A percentile compares a stretch with the other conserved stretches of the same genome.
These are phyloP conservation scores for Adelosebastes latens DNA, from an alignment of 2,797 vertebrate genomes.

Conservation along the genomic window DNA sequence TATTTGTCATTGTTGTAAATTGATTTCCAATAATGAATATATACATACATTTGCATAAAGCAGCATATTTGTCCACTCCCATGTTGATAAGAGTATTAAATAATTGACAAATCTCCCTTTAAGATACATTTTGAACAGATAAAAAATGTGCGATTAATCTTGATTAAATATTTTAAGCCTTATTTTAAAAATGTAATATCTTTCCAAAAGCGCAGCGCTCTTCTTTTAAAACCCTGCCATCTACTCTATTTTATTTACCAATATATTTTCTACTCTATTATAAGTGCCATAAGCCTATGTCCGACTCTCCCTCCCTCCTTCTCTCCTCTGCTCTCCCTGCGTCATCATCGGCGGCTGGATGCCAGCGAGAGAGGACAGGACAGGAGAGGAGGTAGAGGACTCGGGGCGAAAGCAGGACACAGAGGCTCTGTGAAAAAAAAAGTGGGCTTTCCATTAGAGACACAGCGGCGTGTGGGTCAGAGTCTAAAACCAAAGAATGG, in stretches of 20 bases:
- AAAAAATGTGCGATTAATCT: too few relatives aligned
- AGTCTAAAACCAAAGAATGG: constrained; percentile 25
- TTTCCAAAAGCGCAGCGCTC: background rate
- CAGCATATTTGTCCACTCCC: rapidly evolving
- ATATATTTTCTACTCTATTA: constrained; percentile 4
- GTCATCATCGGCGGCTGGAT: constrained; percentile 67
- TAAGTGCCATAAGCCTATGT: constrained; percentile 20
- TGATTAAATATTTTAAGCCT: too few relatives aligned
- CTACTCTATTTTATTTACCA: background rate
- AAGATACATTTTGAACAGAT: rapidly evolving
- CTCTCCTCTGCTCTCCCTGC: constrained; percentile 57
- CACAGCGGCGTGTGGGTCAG: constrained; percentile 6
- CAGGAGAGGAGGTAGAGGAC: constrained; percentile 38
- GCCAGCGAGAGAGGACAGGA: constrained; percentile 57
- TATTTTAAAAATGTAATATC: background rate
- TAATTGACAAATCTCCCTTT: too few relatives aligned
- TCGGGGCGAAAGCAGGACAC: constrained; percentile 33
- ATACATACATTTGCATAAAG: too few relatives aligned
- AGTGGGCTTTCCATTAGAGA: constrained; percentile 33
- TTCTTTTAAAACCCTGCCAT: background rate
- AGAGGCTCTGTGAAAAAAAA: constrained; percentile 45
- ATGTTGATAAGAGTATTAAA: too few relatives aligned
- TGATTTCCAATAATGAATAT: too few relatives aligned
- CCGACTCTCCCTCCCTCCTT: constrained; percentile 4
- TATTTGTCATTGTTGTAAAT: too few relatives aligned